Percentiles rank a stretch among this genome's conserved stretches.
Conservation (phyloP, 2,888 invertebrate species). For the Drosophila cognata region DNA sequence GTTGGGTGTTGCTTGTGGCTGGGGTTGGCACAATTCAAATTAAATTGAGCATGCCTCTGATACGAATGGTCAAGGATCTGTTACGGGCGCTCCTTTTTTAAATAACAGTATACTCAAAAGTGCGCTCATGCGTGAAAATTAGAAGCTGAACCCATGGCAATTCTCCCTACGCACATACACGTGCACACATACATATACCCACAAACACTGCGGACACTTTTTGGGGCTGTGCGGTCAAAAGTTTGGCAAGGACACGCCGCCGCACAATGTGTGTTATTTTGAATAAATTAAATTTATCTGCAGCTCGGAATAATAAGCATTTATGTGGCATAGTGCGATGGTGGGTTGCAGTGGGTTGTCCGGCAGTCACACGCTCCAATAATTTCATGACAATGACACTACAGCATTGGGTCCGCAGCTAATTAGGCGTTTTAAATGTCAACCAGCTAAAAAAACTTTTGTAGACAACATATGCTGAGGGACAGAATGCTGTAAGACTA, state of each 20-base stretch:
- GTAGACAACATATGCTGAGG: constrained; percentile 48
- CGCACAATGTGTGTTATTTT: constrained; percentile 65
- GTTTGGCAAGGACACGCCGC: constrained; percentile 57
- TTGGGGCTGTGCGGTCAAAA: constrained; percentile 44
- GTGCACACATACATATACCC: constrained; percentile 9
- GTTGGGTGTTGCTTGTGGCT: background rate
- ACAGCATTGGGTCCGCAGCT: constrained; percentile 48
- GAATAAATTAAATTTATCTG: constrained; percentile 75
- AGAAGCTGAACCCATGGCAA: constrained; percentile 21
- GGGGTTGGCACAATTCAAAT: constrained; percentile 67
- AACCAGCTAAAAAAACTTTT: constrained; percentile 34
- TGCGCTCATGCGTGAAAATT: constrained; percentile 67
- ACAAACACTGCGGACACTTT: constrained; percentile 27
- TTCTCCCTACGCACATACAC: constrained; percentile 1
- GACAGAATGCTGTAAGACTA: constrained; percentile 18
- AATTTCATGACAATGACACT: constrained; percentile 64
- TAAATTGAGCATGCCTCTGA: constrained; percentile 72
- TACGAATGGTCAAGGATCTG: constrained; percentile 65
- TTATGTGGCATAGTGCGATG: constrained; percentile 16
- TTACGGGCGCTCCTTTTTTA: constrained; percentile 59
- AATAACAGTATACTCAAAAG: constrained; percentile 66
- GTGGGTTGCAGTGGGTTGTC: constrained; percentile 15
- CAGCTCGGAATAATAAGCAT: constrained; percentile 59
- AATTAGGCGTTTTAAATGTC: constrained; percentile 79
- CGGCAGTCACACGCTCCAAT: constrained; percentile 58